These are phyloP conservation scores for Prenolepis imparis DNA, from an alignment of 2,888 invertebrate species.

Conservation along the genomic window DNA sequence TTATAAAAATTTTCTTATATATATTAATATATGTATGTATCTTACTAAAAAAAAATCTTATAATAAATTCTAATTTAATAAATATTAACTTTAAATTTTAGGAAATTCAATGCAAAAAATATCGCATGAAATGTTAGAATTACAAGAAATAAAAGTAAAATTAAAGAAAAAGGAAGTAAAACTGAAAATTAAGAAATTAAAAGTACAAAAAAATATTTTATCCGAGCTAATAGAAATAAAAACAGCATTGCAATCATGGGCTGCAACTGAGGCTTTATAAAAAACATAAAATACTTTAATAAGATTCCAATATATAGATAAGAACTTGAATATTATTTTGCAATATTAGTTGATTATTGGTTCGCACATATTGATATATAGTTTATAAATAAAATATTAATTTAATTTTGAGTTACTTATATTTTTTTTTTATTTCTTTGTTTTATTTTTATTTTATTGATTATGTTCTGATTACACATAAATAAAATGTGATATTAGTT, in stretches of 20 bases:
- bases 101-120: neutral
- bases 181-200: neutral
- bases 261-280: neutral
- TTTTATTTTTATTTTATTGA: too few relatives aligned
- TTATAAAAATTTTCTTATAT: neutral
- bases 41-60: too few relatives aligned
- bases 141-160: neutral
- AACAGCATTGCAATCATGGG: neutral
- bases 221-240: neutral
- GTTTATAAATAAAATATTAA: neutral
- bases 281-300: too few relatives aligned
- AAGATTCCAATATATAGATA: neutral
- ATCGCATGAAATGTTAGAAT: neutral
- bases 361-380: neutral
- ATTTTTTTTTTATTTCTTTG: too few relatives aligned
- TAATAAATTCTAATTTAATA: neutral
- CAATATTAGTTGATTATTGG: neutral
- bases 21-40: too few relatives aligned
- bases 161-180: too few relatives aligned
- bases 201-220: neutral
- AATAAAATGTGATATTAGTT: neutral
- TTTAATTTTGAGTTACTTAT: neutral
- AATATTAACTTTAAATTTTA: neutral
- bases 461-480: neutral
- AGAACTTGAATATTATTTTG: too few relatives aligned